A percentile compares a stretch with the other conserved stretches of the same genome.
Evolutionary conservation across 2,888 invertebrate species (phyloP).

Genomic region (Hirtodrosophila duncani): DNA sequence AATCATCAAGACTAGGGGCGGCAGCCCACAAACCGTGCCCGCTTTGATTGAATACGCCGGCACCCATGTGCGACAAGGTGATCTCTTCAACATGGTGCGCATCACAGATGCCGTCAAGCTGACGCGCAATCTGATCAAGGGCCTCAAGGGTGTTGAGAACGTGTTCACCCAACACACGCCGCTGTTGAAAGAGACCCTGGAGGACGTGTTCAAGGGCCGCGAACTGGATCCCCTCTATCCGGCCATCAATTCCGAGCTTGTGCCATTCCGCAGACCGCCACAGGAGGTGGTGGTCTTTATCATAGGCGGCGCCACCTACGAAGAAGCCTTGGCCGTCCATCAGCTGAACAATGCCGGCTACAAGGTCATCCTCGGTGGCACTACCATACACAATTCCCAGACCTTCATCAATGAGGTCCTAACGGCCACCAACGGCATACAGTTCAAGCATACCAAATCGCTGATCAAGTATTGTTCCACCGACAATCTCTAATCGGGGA

Average conservation of each 20-base stretch:
- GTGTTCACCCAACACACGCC: constrained; percentile 99
- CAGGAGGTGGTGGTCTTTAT: constrained; percentile 98
- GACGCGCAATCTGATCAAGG: constrained; percentile 79
- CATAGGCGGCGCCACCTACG: constrained; percentile 97
- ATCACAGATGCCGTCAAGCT: constrained; percentile 95
- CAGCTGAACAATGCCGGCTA: constrained; percentile 86
- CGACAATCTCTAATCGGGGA: constrained; percentile 68
- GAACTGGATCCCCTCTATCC: constrained; percentile 93
- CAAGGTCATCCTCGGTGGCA: constrained; percentile 93
- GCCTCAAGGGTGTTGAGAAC: constrained; percentile 97
- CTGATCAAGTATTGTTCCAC: constrained; percentile 88
- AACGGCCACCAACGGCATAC: constrained; percentile 83
- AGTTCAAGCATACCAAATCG: constrained; percentile 82
- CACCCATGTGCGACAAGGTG: constrained; percentile 87
- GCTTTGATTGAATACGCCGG: constrained; percentile 91
- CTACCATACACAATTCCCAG: constrained; percentile 91
- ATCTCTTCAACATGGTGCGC: constrained; percentile 92
- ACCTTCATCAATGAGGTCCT: constrained; percentile 89
- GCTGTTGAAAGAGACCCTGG: constrained; percentile 90
- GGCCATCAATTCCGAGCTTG: constrained; percentile 84
- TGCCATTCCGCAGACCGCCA: constrained; percentile 82
- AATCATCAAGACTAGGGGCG: constrained; percentile 85
- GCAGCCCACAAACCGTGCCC: constrained; percentile 82
- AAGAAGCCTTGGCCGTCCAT: constrained; percentile 93
- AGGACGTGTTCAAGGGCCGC: constrained; percentile 93